Evolutionary conservation across 1,140 invertebrate species (phyloP).

Genomic region (Diabrotica undecimpunctata): DNA sequence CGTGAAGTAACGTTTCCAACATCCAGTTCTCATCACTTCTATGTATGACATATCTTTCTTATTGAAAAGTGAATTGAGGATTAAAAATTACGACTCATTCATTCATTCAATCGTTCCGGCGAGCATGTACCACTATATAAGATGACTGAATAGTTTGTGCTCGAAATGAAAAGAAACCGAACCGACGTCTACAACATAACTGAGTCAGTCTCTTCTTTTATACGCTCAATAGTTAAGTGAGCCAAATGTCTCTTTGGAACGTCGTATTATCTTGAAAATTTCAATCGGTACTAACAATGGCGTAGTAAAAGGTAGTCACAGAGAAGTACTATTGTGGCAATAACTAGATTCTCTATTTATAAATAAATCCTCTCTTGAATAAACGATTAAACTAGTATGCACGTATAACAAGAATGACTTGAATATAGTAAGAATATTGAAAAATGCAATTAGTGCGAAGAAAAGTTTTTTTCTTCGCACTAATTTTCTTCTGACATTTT

Average conservation of each 20-base stretch:
- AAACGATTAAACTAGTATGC: too few relatives aligned
- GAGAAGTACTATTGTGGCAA: too few relatives aligned
- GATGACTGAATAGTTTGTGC: too few relatives aligned
- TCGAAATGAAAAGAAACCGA: neutral
- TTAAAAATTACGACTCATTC: conserved; percentile 1
- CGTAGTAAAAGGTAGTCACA: too few relatives aligned
- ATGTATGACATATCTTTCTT: neutral
- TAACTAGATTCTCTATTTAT: too few relatives aligned
- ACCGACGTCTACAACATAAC: neutral
- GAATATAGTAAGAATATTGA: too few relatives aligned
- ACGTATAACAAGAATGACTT: too few relatives aligned
- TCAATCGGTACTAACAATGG: neutral
- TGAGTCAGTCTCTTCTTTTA: neutral
- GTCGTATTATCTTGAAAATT: neutral
- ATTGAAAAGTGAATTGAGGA: neutral
- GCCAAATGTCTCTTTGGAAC: neutral
- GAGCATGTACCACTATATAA: neutral
- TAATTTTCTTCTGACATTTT: too few relatives aligned
- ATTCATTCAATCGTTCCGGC: neutral
- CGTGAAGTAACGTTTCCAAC: neutral
- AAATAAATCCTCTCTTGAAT: too few relatives aligned
- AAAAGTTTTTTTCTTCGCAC: too few relatives aligned
- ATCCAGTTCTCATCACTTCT: neutral
- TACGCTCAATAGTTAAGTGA: neutral
- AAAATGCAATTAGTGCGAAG: too few relatives aligned